phyloP scores from a whole-genome alignment of 1,140 invertebrate genomes.

The Trinorchestia longiramus region DNA sequence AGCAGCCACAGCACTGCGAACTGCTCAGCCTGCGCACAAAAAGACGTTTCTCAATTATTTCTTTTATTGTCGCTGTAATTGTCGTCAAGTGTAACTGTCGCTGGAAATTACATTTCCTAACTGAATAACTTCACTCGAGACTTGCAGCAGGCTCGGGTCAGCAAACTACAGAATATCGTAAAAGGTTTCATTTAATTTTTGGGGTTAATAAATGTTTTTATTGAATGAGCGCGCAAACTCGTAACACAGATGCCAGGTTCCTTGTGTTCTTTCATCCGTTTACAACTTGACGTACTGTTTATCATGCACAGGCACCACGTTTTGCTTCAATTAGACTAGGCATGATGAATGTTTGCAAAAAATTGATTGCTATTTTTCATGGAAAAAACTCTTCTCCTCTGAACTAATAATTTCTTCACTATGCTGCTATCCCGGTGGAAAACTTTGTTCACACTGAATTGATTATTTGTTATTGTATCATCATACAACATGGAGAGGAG shows the following conservation, averaged over 20 bases:
- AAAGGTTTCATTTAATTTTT: no score
- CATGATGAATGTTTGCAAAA: no score
- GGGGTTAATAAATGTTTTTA: no score
- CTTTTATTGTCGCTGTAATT: not conserved
- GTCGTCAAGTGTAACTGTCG: not conserved
- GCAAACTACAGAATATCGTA: no score
- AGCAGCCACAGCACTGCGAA: slow-evolving; percentile 89
- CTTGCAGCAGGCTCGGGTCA: not conserved
- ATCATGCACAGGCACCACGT: no score
- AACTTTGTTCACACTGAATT: not conserved
- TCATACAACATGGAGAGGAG: not conserved
- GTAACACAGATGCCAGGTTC: no score
- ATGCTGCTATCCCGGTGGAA: not conserved
- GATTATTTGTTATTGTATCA: not conserved
- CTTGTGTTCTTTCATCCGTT: no score
- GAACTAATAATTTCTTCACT: not conserved
- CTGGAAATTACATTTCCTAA: not conserved
- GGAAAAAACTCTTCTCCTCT: not conserved
- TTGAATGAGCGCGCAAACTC: no score
- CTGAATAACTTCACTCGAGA: not conserved
- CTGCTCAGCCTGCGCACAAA: slow-evolving; percentile 81
- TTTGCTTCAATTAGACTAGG: no score
- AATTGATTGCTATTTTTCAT: not conserved
- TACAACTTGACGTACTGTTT: no score
- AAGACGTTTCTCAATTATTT: not conserved